Base-by-base conservation (phyloP, 2,797 vertebrate species). In the Glyptemys insculpta region DNA sequence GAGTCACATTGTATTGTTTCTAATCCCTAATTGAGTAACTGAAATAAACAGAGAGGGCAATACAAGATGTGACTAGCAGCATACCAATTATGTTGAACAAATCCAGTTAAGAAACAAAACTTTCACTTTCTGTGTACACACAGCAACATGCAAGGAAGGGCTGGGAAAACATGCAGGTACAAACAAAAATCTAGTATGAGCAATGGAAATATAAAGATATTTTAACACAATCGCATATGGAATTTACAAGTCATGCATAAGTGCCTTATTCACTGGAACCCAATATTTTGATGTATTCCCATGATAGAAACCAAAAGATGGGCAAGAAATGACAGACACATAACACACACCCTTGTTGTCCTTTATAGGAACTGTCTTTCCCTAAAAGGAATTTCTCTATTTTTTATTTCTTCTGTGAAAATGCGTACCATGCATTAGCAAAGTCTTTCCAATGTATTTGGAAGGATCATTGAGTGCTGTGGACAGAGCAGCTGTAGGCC, bases 211-310 rank as follows among this genome's bases (percentile, higher is more conserved):
- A 52, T 88, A 93, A 95, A 90, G 86, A 90, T 31, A 2, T 81
- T 96, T 96, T 96, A 96, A 87, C 92, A 93, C 92, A 96, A 93
- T 96, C 87, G 49, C 83, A 95, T 88, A 76, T 91, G 95, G 93
- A 97, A 96, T 97, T 96, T 97, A 96, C 89, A 95, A 96, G 88
- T 96, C 52, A 94, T 92, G 92, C 96, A 96, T 96, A 96, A 94
- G 81, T 0, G 44, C 79, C 89, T 97, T 96, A 94, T 97, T 97
- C 95, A 94, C 93, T 90, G 92, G 86, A 98, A 97, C 83, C 89
- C 83, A 95, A 91, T 97, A 94, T 95, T 96, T 95, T 94, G 86
- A 79, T 92, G 41, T 96, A 96, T 96, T 96, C 88, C 93, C 85
- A 91, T 83, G 79, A 68, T 78, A 94, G 94, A 94, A 97, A 93